These are phyloP conservation scores for Platyura marginata DNA, from an alignment of 1,140 invertebrate genomes.

Conservation along the genomic window DNA sequence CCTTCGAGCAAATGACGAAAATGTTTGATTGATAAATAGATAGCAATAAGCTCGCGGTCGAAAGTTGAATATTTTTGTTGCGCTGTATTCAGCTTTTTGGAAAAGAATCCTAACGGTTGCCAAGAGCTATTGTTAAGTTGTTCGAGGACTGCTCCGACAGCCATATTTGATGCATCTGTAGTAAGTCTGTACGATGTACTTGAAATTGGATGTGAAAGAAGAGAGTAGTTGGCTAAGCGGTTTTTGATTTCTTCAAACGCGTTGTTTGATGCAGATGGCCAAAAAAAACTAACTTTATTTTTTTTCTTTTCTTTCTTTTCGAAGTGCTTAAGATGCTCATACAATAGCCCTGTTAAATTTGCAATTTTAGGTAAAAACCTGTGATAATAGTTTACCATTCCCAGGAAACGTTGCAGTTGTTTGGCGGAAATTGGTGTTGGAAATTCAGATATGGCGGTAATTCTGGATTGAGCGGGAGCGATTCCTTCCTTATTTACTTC, in stretches of 20 bases:
- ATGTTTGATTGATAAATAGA: slow-evolving; percentile 13
- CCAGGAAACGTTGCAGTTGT: slow-evolving; percentile 14
- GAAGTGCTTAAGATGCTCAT: slow-evolving; percentile 4
- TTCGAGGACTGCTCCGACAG: slow-evolving; percentile 20
- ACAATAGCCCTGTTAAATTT: slow-evolving; percentile 8
- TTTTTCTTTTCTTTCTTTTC: slow-evolving; percentile 13
- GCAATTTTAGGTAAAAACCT: slow-evolving; percentile 13
- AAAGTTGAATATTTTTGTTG: slow-evolving; percentile 16
- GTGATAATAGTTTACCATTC: slow-evolving; percentile 18
- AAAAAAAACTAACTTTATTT: slow-evolving; percentile 11
- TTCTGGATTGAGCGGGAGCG: slow-evolving; percentile 6
- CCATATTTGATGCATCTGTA: slow-evolving; percentile 19
- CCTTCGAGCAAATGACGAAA: slow-evolving; percentile 18
- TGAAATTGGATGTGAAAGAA: slow-evolving; percentile 10
- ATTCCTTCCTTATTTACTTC: slow-evolving; percentile 5
- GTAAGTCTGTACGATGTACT: slow-evolving; percentile 6
- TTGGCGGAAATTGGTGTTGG: slow-evolving; percentile 9
- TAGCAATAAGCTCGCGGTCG: slow-evolving; percentile 22
- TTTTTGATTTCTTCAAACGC: slow-evolving; percentile 24
- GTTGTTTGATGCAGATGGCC: slow-evolving; percentile 10
- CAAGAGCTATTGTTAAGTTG: slow-evolving; percentile 10
- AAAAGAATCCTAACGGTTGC: slow-evolving; percentile 24
- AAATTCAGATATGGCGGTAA: slow-evolving; percentile 8
- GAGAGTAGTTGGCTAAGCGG: slow-evolving; percentile 11
- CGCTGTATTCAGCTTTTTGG: slow-evolving; percentile 12